Evolutionary conservation across 2,113 vertebrate species (phyloP).

Genomic region (Colaptes auratus): DNA sequence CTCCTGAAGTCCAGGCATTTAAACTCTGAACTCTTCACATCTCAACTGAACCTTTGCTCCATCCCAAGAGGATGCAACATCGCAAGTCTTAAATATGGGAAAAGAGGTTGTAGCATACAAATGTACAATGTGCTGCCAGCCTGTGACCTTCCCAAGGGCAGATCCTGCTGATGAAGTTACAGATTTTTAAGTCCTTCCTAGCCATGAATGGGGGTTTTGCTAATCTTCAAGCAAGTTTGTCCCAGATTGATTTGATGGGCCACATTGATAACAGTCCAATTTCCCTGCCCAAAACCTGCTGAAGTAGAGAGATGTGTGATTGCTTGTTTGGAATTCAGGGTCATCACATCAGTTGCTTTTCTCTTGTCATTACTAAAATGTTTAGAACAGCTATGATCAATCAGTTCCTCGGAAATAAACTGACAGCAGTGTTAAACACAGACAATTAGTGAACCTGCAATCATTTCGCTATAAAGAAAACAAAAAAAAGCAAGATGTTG

Average conservation of each 20-base stretch:
- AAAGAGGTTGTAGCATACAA: neutral
- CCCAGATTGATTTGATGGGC: neutral
- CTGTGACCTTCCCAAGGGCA: neutral
- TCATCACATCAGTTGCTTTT: neutral
- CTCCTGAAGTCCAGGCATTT: neutral
- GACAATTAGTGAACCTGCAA: neutral
- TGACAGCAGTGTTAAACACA: neutral
- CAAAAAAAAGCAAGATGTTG: neutral
- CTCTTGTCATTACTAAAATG: neutral
- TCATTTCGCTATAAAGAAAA: neutral
- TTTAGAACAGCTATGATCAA: neutral
- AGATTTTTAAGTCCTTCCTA: neutral
- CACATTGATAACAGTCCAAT: accelerated
- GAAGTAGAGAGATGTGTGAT: neutral
- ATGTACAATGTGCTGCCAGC: neutral
- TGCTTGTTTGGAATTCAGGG: neutral
- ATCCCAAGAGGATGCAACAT: accelerated
- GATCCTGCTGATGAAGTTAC: neutral
- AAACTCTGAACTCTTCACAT: neutral
- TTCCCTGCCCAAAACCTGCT: neutral
- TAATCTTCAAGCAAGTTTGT: neutral
- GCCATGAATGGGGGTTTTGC: neutral
- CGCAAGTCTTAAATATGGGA: accelerated
- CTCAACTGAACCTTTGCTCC: neutral
- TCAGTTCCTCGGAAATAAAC: neutral